Conservation (phyloP, 2,888 invertebrate species). For the Gymnoscelis rufifasciata region DNA sequence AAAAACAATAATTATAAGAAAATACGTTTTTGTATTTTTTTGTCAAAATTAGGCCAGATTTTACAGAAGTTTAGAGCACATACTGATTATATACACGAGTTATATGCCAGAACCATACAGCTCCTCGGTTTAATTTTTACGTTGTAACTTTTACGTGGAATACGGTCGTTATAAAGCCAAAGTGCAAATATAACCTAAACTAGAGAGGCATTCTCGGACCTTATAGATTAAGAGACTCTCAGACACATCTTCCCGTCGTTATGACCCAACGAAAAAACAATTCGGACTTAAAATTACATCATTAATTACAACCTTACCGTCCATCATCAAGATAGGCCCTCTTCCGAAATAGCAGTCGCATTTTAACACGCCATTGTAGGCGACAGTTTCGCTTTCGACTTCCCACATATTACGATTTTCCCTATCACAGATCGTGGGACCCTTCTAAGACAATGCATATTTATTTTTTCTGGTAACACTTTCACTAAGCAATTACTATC, state of each 20-base stretch:
- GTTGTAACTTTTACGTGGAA: no score
- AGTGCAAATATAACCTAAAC: no score
- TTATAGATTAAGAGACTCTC: no score
- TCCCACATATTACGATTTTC: slow-evolving; percentile 74
- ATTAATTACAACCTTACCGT: slow-evolving; percentile 22
- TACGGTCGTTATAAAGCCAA: no score
- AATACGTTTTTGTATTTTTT: no score
- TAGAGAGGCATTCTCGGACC: no score
- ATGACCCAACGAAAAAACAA: slow-evolving; percentile 2
- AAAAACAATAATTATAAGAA: no score
- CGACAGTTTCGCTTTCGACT: slow-evolving; percentile 65
- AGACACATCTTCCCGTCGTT: neutral
- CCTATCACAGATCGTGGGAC: slow-evolving; percentile 75
- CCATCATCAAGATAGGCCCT: slow-evolving; percentile 18
- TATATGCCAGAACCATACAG: no score
- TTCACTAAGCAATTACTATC: slow-evolving; percentile 62
- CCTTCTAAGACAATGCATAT: slow-evolving; percentile 59
- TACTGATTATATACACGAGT: no score
- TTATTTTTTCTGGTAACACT: slow-evolving; percentile 67
- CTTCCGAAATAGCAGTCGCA: slow-evolving; percentile 33
- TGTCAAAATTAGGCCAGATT: no score
- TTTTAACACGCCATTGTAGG: slow-evolving; percentile 49
- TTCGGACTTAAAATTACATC: slow-evolving; percentile 4
- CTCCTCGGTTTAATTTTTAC: no score
- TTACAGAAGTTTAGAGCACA: no score